These are phyloP conservation scores for Engraulis encrasicolus DNA, from an alignment of 2,113 vertebrate species.

Conservation along the genomic window DNA sequence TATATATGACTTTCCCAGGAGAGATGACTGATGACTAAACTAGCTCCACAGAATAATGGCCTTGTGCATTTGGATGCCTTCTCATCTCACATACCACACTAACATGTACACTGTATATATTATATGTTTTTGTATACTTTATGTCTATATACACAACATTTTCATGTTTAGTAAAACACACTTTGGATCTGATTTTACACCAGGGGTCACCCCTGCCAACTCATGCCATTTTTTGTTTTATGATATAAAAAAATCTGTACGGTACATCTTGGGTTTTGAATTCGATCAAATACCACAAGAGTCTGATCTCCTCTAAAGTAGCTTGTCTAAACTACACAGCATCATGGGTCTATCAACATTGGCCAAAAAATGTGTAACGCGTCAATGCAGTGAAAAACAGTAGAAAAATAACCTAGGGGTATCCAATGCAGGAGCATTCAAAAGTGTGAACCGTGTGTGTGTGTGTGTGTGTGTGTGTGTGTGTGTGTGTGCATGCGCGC, in stretches of 20 bases:
- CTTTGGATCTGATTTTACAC: background rate
- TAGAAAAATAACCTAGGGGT: constrained; percentile 1
- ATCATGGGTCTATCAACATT: background rate
- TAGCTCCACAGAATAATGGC: background rate
- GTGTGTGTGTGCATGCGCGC: background rate
- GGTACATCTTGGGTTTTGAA: background rate
- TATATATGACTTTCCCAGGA: background rate
- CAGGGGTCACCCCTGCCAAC: background rate
- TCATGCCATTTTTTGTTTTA: background rate
- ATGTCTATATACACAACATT: background rate
- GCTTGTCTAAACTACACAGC: background rate
- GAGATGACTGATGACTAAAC: background rate
- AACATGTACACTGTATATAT: background rate
- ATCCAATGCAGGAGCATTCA: background rate
- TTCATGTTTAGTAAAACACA: background rate
- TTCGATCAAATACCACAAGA: background rate
- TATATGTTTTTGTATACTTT: too few species aligned
- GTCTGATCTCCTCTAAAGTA: background rate
- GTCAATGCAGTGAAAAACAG: constrained; percentile 18
- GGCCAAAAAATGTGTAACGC: background rate
- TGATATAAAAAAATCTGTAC: background rate
- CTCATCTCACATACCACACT: background rate
- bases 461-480: background rate
- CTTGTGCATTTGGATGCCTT: background rate
- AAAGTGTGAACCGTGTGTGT: background rate